Base-by-base conservation (phyloP, 1,140 invertebrate species). In the Lutraria rhynchaena region DNA sequence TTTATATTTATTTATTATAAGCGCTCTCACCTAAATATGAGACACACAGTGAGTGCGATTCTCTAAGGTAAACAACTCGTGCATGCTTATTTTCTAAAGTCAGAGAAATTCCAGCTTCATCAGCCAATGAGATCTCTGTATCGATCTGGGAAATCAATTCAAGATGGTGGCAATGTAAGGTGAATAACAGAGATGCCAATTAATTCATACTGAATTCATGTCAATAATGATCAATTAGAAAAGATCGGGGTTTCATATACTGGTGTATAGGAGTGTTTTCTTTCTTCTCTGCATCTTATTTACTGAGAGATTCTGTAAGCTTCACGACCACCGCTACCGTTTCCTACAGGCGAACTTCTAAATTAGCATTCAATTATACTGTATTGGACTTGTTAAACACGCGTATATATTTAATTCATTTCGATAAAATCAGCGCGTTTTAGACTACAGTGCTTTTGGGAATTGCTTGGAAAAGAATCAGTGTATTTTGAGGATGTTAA, bases 91-190 rank as follows among this genome's bases (percentile, higher is more conserved):
- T 60, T 24, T 57, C 11, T 33, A 27, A 46, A 29, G 57, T 61
- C 57, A 75, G 57, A 74, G 35, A n/a, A 57, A 46, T 57, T 44
- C 44, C 73, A 75, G 73, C 7, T 37, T 19, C 55, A 60, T 57
- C 58, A 75, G 29, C 73, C 73, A 75, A 75, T 75, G 31, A 44
- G 55, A 63, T 22, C 3, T 5, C n/a, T 13, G 11, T 75, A 75
- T 75, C 46, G 73, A 75, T 75, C 37, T 24, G 37, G 73, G 58
- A 75, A 75, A 75, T 75, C 73, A 75, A 75, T 75, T 75, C 73
- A 75, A 75, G 73, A 75, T 75, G 73, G 73, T 57, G 55, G 73
- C 55, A 22, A 46, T 29, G 57, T 55, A 75, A 75, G 73, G 73
- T 75, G 73, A 75, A 75, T 46, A 55, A 46, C 17, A 35, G 69